These are phyloP conservation scores for Lampris incognitus DNA, from an alignment of 2,113 vertebrate species.

Conservation along the genomic window DNA sequence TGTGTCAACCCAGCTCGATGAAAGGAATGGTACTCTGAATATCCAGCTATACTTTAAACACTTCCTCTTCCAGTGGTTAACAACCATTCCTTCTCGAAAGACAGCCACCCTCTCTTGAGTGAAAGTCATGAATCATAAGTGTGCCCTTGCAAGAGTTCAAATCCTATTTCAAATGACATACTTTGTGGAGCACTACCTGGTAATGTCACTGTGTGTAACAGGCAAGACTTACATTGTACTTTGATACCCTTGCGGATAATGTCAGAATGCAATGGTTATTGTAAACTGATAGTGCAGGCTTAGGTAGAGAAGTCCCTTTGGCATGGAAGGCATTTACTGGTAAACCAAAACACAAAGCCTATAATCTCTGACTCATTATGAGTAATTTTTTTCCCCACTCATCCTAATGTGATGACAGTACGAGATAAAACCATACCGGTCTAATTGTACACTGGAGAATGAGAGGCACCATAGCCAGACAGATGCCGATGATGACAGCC, in stretches of 20 bases:
- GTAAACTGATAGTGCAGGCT: constrained; percentile 78
- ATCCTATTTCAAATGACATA: constrained; percentile 25
- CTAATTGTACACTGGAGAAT: constrained; percentile 67
- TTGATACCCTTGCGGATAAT: constrained; percentile 67
- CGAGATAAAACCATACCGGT: constrained; percentile 67
- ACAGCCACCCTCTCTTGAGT: constrained; percentile 29
- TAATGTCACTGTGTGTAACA: constrained; percentile 13
- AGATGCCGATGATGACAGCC: constrained; percentile 32
- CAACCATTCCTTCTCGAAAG: constrained; percentile 30
- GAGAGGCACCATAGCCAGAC: constrained; percentile 43
- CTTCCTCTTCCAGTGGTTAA: constrained; percentile 57
- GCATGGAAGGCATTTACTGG: constrained; percentile 76
- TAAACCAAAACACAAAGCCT: constrained; percentile 83
- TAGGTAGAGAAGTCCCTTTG: constrained; percentile 77
- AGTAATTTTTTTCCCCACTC: constrained; percentile 78
- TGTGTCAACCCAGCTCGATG: constrained; percentile 54
- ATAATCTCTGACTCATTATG: constrained; percentile 81
- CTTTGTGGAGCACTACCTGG: neutral
- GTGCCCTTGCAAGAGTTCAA: constrained; percentile 44
- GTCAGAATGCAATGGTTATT: constrained; percentile 77
- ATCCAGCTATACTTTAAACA: constrained; percentile 64
- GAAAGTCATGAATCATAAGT: constrained; percentile 41
- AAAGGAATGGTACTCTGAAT: constrained; percentile 62
- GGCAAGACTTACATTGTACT: constrained; percentile 48
- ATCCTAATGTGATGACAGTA: constrained; percentile 80